A percentile compares a stretch with the other conserved stretches of the same genome.
Evolutionary conservation across 2,113 vertebrate species (phyloP).

Genomic region (Nipponia nippon): DNA sequence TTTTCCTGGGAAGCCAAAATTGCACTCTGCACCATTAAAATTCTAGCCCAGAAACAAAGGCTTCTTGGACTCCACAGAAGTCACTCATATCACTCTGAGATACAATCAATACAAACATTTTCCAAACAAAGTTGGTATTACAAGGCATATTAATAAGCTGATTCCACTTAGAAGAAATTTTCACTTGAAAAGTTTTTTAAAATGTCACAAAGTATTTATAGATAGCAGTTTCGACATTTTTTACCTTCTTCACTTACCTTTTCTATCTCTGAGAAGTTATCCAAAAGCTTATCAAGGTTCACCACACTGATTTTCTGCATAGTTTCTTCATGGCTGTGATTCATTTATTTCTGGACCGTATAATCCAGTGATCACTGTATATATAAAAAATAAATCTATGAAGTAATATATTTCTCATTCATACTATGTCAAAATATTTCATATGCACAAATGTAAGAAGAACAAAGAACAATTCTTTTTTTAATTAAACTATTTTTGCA

Average conservation of each 20-base stretch:
- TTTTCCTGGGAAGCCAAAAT: neutral
- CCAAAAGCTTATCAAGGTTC: conserved; percentile 81
- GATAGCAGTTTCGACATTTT: neutral
- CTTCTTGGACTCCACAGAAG: neutral
- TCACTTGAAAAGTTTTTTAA: neutral
- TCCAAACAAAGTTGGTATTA: neutral
- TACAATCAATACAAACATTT: neutral
- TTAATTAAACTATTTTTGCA: neutral
- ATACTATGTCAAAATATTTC: neutral
- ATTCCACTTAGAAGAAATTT: neutral
- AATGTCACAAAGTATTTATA: neutral
- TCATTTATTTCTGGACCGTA: conserved; percentile 9
- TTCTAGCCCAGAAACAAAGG: neutral
- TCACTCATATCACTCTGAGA: neutral
- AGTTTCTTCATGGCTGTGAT: conserved; percentile 18
- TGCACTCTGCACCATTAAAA: neutral
- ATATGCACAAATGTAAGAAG: neutral
- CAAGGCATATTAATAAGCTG: neutral
- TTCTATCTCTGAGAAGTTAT: conserved; percentile 82
- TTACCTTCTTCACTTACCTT: conserved; percentile 71
- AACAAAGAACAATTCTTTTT: neutral
- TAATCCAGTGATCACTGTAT: neutral
- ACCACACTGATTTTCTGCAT: conserved; percentile 66
- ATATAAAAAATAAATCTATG: neutral
- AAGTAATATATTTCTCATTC: neutral